Evolutionary conservation across 2,113 vertebrate species (phyloP), one percentile per base, ranked within the genome.

Genomic region (Crypturellus undulatus): DNA sequence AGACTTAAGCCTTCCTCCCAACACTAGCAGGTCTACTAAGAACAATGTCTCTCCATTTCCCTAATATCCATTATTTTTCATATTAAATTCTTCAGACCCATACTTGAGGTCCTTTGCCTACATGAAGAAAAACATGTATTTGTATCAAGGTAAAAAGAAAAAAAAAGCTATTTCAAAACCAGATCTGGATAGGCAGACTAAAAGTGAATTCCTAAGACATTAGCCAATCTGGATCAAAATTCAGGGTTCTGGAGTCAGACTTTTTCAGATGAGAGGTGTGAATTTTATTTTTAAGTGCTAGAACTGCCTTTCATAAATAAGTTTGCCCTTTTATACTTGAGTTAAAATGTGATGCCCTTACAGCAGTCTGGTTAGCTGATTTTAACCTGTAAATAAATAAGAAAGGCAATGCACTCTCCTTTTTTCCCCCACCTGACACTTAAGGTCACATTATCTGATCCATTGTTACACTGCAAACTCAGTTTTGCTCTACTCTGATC

Each of bases 231-330:
- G 52, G 64, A 49, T 25, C 10, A 92, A 89, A 93, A 73, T 5
- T 78, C 24, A 63, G 16, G 11, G n/a, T 59, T 89, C 64, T 71
- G 45, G 34, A 49, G 42, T 75, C 75, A 87, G 60, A 25, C 3
- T 58, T 89, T 67, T 91, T 71, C 30, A 71, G 60, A 64, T 8
- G 26, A 89, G 34, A 94, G 24, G 62, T 75, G 84, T 38, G 38
- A 92, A 25, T 78, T 92, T 86, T 89, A 84, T 96, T 93, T 94
- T 92, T 81, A 91, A 91, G 73, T 22, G 47, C 43, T 64, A 75
- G 87, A 92, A 64, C 56, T 89, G 77, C 56, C 65, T 71, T 42
- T 15, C 81, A 3, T 14, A 80, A 52, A 25, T 40, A 72, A 0
- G 3, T 59, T 65, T 92, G 84, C 28, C 65, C 73, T 38, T 91